Percentiles rank a stretch among this genome's conserved stretches.
These are phyloP conservation scores for Hoplodrina blanda DNA, from an alignment of 2,888 invertebrate genomes.

Conservation along the genomic window DNA sequence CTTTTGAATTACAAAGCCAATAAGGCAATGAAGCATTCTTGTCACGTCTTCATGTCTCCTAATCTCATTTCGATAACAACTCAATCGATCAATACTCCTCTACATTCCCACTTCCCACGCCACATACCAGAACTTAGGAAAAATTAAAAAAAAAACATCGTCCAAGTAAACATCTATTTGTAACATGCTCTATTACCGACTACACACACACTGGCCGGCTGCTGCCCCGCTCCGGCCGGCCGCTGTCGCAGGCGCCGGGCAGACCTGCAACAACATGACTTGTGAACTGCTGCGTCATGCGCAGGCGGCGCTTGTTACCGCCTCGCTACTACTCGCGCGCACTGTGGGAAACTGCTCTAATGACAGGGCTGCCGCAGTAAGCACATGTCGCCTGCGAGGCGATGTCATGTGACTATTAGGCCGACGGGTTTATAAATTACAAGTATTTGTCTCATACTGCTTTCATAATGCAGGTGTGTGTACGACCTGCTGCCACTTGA, in stretches of 20 bases:
- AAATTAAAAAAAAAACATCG: constrained; percentile 44
- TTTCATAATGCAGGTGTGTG: no score
- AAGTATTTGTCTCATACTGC: not conserved
- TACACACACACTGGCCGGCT: constrained; percentile 8
- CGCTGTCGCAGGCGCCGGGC: not conserved
- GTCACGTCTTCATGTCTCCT: no score
- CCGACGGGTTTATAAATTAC: not conserved
- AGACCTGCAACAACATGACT: constrained; percentile 46
- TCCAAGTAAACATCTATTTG: constrained; percentile 52
- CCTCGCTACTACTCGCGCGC: not conserved
- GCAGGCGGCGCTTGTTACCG: not conserved
- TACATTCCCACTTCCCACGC: constrained; percentile 42
- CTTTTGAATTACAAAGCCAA: no score
- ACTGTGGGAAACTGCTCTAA: constrained; percentile 34
- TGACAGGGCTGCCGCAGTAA: constrained; percentile 12
- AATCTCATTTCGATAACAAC: constrained; percentile 17
- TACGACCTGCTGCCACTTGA: no score
- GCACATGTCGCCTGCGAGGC: not conserved
- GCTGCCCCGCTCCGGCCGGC: not conserved
- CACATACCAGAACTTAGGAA: constrained; percentile 28
- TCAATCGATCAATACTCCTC: constrained; percentile 4
- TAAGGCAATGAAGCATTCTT: no score
- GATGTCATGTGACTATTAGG: not conserved
- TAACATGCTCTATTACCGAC: constrained; percentile 42
- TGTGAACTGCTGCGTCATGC: constrained; percentile 78